Base-by-base conservation (phyloP, 1,140 invertebrate species). In the Drosophila dunni region DNA sequence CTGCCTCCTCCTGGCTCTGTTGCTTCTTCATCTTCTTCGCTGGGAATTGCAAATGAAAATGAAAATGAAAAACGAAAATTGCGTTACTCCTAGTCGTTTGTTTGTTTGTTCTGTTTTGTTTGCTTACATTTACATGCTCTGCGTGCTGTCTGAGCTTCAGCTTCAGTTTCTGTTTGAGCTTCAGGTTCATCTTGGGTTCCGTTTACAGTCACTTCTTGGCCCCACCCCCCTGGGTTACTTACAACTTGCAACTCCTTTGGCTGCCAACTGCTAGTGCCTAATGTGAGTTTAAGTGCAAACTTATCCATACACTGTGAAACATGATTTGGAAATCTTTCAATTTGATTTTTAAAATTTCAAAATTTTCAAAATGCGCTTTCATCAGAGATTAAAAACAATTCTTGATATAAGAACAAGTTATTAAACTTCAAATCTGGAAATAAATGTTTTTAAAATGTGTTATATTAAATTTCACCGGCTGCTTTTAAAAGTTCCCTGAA, bases 11-110 rank as follows among this genome's bases (percentile, higher is more conserved):
- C 17, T 50, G 42, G n/a, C 36, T 54, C 7, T 7, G n/a, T 15
- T 17, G n/a, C 36, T 17, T 36, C 10, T 10, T 36, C 13, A 34
- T 36, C 40, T 44, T 36, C 24, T 20, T 20, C 17, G 17, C 3
- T 29, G 24, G 24, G 6, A 29, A 29, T 29, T 29, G 24, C 6
- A 29, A 29, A 63, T 53, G 51, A 24, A 48, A 45, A 15, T 58
- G 51, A 56, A 58, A 62, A 72, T 56, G 62, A 60, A 85, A 81
- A 85, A 29, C 72, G 79, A 83, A 86, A 88, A 88, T 89, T 88
- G 89, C 79, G 73, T 74, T 88, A 66, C 60, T 67, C 64, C 66
- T 58, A 64, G 60, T 48, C 38, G 65, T 76, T 78, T 65, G 69
- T 70, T 74, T 74, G 78, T 69, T 85, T 29, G 24, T 29, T 29